Conservation (phyloP, 2,888 invertebrate genomes). For the Pilophorus perplexus region DNA sequence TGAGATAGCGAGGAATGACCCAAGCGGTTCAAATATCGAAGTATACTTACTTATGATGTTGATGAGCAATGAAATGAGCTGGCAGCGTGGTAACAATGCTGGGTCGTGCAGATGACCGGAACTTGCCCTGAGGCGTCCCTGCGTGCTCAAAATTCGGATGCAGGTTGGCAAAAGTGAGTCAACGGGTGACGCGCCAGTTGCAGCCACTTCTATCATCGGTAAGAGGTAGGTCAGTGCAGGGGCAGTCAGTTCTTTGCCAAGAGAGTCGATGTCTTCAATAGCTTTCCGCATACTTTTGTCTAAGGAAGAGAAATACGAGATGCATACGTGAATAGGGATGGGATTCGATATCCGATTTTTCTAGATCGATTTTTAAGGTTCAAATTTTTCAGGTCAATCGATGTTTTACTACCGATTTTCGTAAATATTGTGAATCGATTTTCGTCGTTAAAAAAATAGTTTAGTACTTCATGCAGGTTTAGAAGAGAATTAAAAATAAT, state of each 20-base stretch:
- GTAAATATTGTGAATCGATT: too few relatives aligned
- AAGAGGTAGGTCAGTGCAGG: constrained; percentile 82
- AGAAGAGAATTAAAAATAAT: too few relatives aligned
- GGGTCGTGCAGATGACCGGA: constrained; percentile 65
- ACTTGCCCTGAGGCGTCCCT: constrained; percentile 64
- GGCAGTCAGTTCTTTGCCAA: constrained; percentile 58
- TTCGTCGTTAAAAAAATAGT: too few relatives aligned
- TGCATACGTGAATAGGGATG: too few relatives aligned
- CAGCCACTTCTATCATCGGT: constrained; percentile 68
- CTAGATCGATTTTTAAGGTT: too few relatives aligned
- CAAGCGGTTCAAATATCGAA: neutral
- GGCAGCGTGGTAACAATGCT: constrained; percentile 72
- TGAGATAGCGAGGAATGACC: neutral
- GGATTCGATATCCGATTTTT: too few relatives aligned
- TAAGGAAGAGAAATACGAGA: constrained; percentile 28
- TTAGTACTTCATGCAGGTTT: too few relatives aligned
- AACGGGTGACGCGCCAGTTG: constrained; percentile 54
- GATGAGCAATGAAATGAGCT: constrained; percentile 77
- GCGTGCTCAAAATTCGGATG: constrained; percentile 67
- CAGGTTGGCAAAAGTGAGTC: constrained; percentile 61
- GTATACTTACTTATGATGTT: constrained; percentile 66
- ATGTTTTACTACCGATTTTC: too few relatives aligned
- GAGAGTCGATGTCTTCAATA: constrained; percentile 43
- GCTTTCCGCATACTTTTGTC: constrained; percentile 46
- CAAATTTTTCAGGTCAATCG: too few relatives aligned